Base-by-base conservation (phyloP, 2,888 invertebrate genomes). In the Drosophila mimetica region DNA sequence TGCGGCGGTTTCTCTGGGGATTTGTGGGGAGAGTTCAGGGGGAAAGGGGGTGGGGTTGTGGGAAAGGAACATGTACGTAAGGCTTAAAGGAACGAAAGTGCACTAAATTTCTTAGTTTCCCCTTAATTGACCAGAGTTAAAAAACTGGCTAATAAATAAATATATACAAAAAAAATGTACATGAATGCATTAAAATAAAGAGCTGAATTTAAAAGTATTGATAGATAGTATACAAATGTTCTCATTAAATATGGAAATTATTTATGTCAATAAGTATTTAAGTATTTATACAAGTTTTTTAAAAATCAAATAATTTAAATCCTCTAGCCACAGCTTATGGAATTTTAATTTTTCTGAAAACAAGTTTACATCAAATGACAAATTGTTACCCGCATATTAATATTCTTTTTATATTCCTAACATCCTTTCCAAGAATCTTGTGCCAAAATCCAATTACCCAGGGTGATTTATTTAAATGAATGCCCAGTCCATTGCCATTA, bases 381-480 rank as follows among this genome's bases (percentile, higher is more conserved):
- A 16, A 20, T 20, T 41, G 7, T 39, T 14, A 14, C 8, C 14
- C 16, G 11, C 1, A 2, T 8, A 34, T 1, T 30, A 3, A 9
- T 9, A 34, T 4, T 30, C 6, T 2, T 18, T 30, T 28, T 11
- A 11, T 18, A 13, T 18, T 42, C 2, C 14, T 9, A 14, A 9
- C 55, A 18, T 57, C 6, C 13, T 13, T 13, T 7, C n/a, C 25
- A 5, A 20, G 30, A 32, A 16, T 16, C 14, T 22, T 4, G 11
- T 0, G 6, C 14, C 16, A 51, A 50, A 55, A 11, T 20, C 9
- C 53, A 18, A 60, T 60, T 34, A 18, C 59, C 34, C 41, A 14
- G 28, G 42, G 25, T 42, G 42, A 60, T 60, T 58, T 58, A 34
- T 60, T 58, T 28, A 20, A 42, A 44, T 57, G 58, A 59, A 42